A percentile compares a stretch with the other conserved stretches of the same genome.
phyloP scores from a whole-genome alignment of 2,113 vertebrate genomes.

The Charadrius vociferus region DNA sequence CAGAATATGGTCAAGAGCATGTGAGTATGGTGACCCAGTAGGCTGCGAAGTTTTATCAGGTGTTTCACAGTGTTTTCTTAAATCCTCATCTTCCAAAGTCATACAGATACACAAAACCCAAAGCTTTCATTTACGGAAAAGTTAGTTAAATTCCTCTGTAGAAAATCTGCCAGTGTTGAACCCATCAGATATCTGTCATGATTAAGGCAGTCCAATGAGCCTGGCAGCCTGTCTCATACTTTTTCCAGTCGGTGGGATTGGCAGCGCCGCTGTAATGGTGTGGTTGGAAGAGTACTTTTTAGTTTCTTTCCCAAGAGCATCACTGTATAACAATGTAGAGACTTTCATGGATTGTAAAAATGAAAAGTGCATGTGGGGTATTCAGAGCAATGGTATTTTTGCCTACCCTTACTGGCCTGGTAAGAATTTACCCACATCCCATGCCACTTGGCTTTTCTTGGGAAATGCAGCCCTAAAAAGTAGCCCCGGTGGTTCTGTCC shows the following conservation, averaged over 20 bases:
- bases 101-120: background rate
- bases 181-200: background rate
- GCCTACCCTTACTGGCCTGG: background rate
- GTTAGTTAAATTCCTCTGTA: background rate
- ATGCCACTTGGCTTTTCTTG: background rate
- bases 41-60: background rate
- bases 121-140: background rate
- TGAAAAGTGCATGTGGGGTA: rapidly evolving
- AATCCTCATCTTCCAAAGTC: background rate
- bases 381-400: background rate
- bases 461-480: background rate
- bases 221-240: background rate
- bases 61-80: background rate
- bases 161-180: background rate
- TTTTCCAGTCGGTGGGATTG: background rate
- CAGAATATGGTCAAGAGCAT: background rate
- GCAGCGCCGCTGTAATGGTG: background rate
- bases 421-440: background rate
- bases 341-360: background rate
- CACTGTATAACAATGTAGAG: background rate
- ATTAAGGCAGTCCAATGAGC: background rate
- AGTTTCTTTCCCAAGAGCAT: background rate
- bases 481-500: background rate
- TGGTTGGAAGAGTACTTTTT: background rate
- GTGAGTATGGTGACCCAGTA: background rate